phyloP scores from a whole-genome alignment of 2,797 vertebrate genomes.

The Takifugu rubripes region DNA sequence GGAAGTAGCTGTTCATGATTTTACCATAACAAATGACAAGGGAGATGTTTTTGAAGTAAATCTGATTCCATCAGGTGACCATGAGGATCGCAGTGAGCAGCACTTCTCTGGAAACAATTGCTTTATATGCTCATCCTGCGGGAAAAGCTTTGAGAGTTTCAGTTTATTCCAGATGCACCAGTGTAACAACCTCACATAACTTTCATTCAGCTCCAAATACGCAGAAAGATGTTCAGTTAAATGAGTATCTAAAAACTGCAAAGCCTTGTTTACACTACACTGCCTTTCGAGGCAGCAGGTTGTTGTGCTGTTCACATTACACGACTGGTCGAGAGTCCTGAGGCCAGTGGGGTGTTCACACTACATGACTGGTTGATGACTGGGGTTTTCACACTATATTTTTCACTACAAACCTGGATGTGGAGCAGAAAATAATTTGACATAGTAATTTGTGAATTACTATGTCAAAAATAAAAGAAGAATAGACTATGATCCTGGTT shows the following conservation, averaged over 20 bases:
- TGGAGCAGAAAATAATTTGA: no score
- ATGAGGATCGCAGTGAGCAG: not conserved
- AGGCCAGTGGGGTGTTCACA: no score
- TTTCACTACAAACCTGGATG: no score
- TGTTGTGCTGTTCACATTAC: no score
- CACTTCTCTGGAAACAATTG: slow-evolving; percentile 27
- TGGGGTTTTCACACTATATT: no score
- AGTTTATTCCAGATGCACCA: slow-evolving; percentile 57
- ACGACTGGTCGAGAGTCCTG: no score
- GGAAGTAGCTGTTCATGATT: slow-evolving; percentile 14
- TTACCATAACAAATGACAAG: slow-evolving; percentile 8
- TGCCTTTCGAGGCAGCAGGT: no score
- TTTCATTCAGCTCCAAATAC: slow-evolving; percentile 40
- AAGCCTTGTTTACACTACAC: no score
- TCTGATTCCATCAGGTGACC: slow-evolving; percentile 1
- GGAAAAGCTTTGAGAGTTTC: slow-evolving; percentile 62
- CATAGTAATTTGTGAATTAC: no score
- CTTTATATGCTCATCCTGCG: slow-evolving; percentile 64
- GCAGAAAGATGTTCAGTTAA: slow-evolving; percentile 45
- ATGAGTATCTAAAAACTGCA: slow-evolving; percentile 53
- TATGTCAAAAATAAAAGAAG: no score
- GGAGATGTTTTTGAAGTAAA: slow-evolving; percentile 32
- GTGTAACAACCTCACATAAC: slow-evolving; percentile 38
- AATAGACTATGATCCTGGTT: no score
- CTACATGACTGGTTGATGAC: no score